Evolutionary conservation across 2,888 invertebrate species (phyloP).

Genomic region (Nephrotoma appendiculata): DNA sequence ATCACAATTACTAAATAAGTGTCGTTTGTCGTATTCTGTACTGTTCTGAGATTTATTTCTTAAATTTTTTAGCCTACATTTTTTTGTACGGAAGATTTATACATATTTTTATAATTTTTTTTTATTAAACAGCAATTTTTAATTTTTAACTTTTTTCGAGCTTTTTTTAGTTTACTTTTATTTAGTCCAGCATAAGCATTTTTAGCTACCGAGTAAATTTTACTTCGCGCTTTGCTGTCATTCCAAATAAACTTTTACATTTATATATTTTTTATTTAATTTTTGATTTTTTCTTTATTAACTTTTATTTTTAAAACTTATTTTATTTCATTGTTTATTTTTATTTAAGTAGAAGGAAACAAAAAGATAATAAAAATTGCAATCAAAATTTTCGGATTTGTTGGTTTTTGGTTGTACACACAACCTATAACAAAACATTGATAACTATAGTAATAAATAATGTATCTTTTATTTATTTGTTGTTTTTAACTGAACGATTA

Average conservation of each 20-base stretch:
- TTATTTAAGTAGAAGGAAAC: background rate
- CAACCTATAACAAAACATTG: background rate
- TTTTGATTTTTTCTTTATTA: background rate
- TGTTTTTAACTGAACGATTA: background rate
- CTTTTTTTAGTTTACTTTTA: background rate
- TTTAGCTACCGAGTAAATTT: background rate
- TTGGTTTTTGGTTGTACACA: background rate
- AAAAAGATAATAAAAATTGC: background rate
- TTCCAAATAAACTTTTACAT: background rate
- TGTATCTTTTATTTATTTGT: background rate
- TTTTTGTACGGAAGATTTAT: conserved; percentile 1
- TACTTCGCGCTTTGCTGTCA: background rate
- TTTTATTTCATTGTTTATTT: background rate
- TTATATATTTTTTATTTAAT: background rate
- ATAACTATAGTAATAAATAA: background rate
- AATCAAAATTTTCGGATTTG: background rate
- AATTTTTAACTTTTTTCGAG: background rate
- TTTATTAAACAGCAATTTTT: conserved; percentile 4
- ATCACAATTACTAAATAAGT: conserved; percentile 4
- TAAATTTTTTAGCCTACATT: background rate
- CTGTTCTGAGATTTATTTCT: background rate
- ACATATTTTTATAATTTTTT: background rate
- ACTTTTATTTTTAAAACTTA: background rate
- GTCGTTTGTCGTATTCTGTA: background rate
- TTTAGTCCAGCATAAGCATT: background rate